phyloP scores from a whole-genome alignment of 2,797 vertebrate species.

The Arrhamphus sclerolepis region DNA sequence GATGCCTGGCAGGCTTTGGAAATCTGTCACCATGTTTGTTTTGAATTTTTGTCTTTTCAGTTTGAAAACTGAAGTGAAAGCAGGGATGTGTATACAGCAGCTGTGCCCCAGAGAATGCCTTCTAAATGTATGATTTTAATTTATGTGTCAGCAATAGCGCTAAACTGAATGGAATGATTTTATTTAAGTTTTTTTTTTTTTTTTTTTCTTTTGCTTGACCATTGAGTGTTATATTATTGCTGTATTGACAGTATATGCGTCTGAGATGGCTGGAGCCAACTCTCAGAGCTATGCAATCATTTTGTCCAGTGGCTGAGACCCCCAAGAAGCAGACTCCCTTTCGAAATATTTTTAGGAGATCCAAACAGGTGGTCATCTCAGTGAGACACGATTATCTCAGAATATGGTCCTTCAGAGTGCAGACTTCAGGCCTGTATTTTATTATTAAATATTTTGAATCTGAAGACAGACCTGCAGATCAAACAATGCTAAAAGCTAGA shows the following conservation, averaged over 20 bases:
- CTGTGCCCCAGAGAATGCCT: constrained; percentile 7
- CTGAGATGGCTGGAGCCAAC: constrained; percentile 46
- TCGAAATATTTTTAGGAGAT: constrained; percentile 12
- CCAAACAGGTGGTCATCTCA: constrained; percentile 1
- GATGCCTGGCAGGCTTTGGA: constrained; percentile 1
- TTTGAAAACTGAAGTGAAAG: constrained; percentile 13
- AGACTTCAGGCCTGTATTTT: not conserved
- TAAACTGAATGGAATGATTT: constrained; percentile 10
- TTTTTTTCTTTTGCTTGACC: constrained; percentile 28
- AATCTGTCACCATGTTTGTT: constrained; percentile 12
- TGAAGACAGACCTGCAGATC: constrained; percentile 22
- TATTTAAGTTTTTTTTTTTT: constrained; percentile 28
- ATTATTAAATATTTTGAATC: constrained; percentile 9
- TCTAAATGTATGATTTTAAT: constrained; percentile 27
- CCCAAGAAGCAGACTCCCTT: constrained; percentile 17
- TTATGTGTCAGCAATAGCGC: constrained; percentile 31
- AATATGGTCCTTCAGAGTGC: not conserved
- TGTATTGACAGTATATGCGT: constrained; percentile 36
- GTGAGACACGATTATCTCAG: constrained; percentile 16
- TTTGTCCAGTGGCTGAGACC: constrained; percentile 30
- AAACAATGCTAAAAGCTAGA: constrained; percentile 7
- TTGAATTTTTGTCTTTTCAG: constrained; percentile 14
- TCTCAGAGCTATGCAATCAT: constrained; percentile 68
- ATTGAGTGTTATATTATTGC: constrained; percentile 33
- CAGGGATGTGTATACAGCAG: constrained; percentile 16